Evolutionary conservation across 2,797 vertebrate species (phyloP).

Genomic region (Triplophysa yarkandensis): DNA sequence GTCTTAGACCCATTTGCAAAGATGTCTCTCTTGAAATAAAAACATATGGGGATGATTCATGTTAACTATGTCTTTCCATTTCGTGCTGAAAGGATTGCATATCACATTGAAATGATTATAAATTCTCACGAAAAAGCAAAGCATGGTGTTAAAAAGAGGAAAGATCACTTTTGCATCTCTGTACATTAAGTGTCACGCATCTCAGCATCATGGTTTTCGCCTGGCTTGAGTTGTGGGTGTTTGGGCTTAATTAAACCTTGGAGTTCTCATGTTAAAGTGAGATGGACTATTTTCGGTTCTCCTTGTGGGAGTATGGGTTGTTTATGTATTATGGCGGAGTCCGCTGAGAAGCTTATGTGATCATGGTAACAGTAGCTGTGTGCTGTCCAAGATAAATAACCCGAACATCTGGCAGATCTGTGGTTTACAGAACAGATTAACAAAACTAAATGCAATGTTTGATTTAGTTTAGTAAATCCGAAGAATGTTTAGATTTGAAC

Average conservation of each 20-base stretch:
- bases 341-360: conserved; percentile 21
- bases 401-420: not conserved
- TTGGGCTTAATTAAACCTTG: conserved; percentile 45
- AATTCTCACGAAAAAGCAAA: not conserved
- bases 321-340: conserved; percentile 38
- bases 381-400: not conserved
- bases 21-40: not conserved
- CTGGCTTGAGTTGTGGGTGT: conserved; percentile 24
- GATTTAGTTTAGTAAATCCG: not conserved
- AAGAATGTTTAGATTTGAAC: not conserved
- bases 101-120: not conserved
- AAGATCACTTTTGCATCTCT: not conserved
- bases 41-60: not conserved
- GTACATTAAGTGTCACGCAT: conserved; percentile 3
- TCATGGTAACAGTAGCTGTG: conserved; percentile 21
- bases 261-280: conserved; percentile 43
- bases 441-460: not conserved
- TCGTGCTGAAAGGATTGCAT: not conserved
- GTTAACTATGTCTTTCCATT: conserved; percentile 3
- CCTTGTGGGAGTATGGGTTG: conserved; percentile 39
- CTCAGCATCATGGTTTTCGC: conserved; percentile 8
- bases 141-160: not conserved
- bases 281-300: conserved; percentile 42
- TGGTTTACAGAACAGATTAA: not conserved
- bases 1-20: not conserved